Evolutionary conservation across 2,888 invertebrate genomes (phyloP), one percentile per base, ranked within the genome.

Genomic region (Leucania comma): DNA sequence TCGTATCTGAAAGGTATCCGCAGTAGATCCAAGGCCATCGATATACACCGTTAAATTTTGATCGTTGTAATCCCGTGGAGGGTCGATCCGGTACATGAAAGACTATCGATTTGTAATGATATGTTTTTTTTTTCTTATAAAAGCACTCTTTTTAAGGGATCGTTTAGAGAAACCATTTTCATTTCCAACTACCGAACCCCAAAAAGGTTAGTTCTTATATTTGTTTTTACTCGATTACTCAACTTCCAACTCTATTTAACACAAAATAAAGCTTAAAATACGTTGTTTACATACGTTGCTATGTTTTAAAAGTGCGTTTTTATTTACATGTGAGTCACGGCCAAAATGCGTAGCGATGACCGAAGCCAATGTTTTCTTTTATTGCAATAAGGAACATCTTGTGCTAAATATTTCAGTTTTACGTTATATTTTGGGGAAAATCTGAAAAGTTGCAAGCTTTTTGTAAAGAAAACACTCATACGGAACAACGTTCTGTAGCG

Each of bases 241-340:
- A 61, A 78, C 51, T 63, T 68, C 59, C 42, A 58, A 29, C 68
- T 68, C 29, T 85, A 69, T 32, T 14, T 0, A 9, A 20, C 12
- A 57, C 14, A n/a, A 2, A n/a, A 17, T 80, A 85, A 73, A 67
- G 71, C 56, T 56, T 29, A 74, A 57, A 69, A 70, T 54, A 51
- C 35, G 46, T 38, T 72, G 73, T 71, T 50, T 59, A 60, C 20
- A 32, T 22, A 58, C 46, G 63, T 73, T 60, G 63, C 61, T 78
- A 82, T 77, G 80, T 76, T 74, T 74, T 62, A 75, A 81, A 78
- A 78, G 78, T 78, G 82, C 86, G 84, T 84, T 86, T 83, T 86
- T 85, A 84, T 84, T 78, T 76, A 86, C 82, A 80, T 59, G 51
- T 86, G 80, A 84, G 76, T 86, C 84, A 86, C 54, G 68, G 54